Evolutionary conservation across 1,140 invertebrate species (phyloP), one percentile per base, ranked within the genome.

Genomic region (Eurosta solidaginis): DNA sequence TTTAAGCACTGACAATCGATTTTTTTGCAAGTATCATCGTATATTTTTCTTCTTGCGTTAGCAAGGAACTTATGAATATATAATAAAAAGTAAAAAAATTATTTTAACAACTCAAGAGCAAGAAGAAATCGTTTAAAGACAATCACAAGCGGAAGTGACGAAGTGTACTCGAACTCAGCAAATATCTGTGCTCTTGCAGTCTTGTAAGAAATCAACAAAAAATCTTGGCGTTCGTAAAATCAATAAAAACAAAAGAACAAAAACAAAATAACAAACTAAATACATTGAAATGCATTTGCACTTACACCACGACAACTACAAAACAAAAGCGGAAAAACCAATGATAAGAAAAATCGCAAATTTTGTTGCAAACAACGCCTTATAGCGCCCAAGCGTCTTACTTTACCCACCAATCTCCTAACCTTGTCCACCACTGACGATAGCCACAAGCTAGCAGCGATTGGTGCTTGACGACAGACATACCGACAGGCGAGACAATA

Each of bases 331-430:
- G 59, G 27, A 68, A 20, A 68, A 63, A 63, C 40, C 29, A 36
- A 63, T 63, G 33, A 63, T 63, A 63, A 63, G 54, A 40, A 33
- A 68, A 42, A 68, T 68, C 36, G 33, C 36, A 40, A 29, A 68
- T 68, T 68, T 40, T 22, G 17, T 68, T 14, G 9, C 33, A 68
- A n/a, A 68, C 29, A 29, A 68, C 27, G n/a, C 54, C 14, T 5
- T 1, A 68, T 22, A 17, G 29, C 33, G 17, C 36, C 33, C 2
- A 33, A 3, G 10, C 4, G 14, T 40, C 2, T 10, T 9, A 29
- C 52, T 12, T 17, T 6, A 25, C 12, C 52, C 45, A 47, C 45
- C 0, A 47, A 10, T 17, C 5, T n/a, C 14, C 7, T 17, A 47
- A 12, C 45, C 14, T 17, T n/a, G n/a, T 47, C 45, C 45, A 47